Conservation (phyloP, 2,888 invertebrate genomes). For the Diarsia brunnea region DNA sequence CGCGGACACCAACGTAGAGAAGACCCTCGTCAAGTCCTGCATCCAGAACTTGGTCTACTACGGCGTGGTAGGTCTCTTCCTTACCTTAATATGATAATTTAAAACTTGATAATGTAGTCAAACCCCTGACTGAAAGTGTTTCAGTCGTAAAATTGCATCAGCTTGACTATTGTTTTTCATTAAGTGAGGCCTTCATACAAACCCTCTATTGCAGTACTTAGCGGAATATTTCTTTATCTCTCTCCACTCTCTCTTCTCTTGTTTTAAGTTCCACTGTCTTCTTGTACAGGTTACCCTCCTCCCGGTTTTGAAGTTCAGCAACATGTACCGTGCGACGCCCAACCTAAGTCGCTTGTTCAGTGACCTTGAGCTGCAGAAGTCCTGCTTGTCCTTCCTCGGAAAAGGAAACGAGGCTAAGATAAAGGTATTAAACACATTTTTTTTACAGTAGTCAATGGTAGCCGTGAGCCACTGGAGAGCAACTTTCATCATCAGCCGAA, state of each 20-base stretch:
- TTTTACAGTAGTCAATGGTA: background rate
- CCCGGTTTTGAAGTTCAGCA: slow-evolving; percentile 96
- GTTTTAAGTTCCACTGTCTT: background rate
- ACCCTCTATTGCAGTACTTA: background rate
- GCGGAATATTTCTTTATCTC: background rate
- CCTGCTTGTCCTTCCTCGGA: slow-evolving; percentile 91
- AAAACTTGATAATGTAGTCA: too few relatives aligned
- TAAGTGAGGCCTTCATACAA: background rate
- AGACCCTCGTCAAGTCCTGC: slow-evolving; percentile 97
- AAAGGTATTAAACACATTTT: slow-evolving; percentile 70
- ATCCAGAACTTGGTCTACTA: slow-evolving; percentile 97
- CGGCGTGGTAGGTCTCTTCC: slow-evolving; percentile 88
- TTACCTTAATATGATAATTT: background rate
- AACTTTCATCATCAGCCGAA: background rate
- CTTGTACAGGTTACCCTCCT: slow-evolving; percentile 92
- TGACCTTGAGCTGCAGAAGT: slow-evolving; percentile 92
- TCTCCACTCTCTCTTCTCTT: too few relatives aligned
- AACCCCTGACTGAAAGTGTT: too few relatives aligned
- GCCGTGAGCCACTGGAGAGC: background rate
- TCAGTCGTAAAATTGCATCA: too few relatives aligned
- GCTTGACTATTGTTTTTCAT: background rate
- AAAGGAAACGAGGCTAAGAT: slow-evolving; percentile 78
- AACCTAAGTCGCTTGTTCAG: slow-evolving; percentile 93
- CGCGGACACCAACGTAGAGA: slow-evolving; percentile 97
- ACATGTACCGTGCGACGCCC: slow-evolving; percentile 95